Conservation (phyloP, 2,888 invertebrate species). For the Lamellibrachia satsuma region DNA sequence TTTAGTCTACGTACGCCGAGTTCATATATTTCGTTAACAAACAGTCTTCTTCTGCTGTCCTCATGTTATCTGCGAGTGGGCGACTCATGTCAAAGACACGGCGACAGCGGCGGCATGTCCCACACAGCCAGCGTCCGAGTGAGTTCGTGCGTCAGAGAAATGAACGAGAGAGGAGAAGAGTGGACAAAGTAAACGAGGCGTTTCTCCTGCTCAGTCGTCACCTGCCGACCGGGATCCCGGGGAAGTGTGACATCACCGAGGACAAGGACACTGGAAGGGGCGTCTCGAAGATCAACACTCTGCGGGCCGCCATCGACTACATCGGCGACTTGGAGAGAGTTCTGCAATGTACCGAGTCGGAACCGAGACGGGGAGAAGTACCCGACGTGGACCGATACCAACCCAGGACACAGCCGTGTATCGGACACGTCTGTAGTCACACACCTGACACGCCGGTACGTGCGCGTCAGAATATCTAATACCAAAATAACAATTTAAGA, state of each 20-base stretch:
- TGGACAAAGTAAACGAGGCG: slow-evolving; percentile 38
- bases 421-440: not conserved
- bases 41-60: not conserved
- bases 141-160: slow-evolving; percentile 40
- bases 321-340: slow-evolving; percentile 33
- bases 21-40: not conserved
- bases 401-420: not conserved
- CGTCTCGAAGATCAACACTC: slow-evolving; percentile 39
- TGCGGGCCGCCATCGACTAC: slow-evolving; percentile 35
- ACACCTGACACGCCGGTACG: not conserved
- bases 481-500: too few species aligned
- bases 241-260: slow-evolving; percentile 27
- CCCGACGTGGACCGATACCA: not conserved
- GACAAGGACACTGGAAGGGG: slow-evolving; percentile 28
- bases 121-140: slow-evolving; percentile 33
- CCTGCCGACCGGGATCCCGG: not conserved
- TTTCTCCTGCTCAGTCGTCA: slow-evolving; percentile 26
- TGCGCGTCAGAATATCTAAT: too few species aligned
- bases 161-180: slow-evolving; percentile 38
- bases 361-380: not conserved
- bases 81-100: not conserved
- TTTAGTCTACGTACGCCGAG: not conserved
- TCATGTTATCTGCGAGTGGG: not conserved
- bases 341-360: not conserved
- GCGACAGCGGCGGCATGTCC: slow-evolving; percentile 36